Evolutionary conservation across 2,888 invertebrate genomes (phyloP).

Genomic region (Fragum sueziense): DNA sequence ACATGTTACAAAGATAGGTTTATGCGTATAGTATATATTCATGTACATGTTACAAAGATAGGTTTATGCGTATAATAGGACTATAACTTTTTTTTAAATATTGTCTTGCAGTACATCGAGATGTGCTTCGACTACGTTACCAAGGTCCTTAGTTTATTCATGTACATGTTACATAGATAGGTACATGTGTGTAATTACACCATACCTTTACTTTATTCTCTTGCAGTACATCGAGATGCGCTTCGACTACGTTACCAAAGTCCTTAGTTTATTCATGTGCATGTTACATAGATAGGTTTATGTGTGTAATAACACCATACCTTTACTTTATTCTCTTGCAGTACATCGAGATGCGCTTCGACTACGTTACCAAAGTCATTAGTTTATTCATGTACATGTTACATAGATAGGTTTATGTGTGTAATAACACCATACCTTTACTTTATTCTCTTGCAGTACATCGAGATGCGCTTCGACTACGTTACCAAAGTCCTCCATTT

Average conservation of each 20-base stretch:
- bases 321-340: neutral
- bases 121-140: neutral
- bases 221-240: neutral
- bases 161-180: slow-evolving; percentile 13
- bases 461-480: neutral
- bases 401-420: too few relatives aligned
- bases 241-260: neutral
- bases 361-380: neutral
- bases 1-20: too few relatives aligned
- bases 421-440: too few relatives aligned
- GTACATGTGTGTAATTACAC: too few relatives aligned
- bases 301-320: too few relatives aligned
- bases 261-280: neutral
- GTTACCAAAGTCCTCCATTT: neutral
- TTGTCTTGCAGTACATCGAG: neutral
- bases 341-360: neutral
- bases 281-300: too few relatives aligned
- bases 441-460: neutral
- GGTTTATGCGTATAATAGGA: too few relatives aligned
- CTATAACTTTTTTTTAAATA: too few relatives aligned
- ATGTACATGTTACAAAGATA: neutral
- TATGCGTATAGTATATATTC: too few relatives aligned
- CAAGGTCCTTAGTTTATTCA: neutral
- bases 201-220: too few relatives aligned
- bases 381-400: neutral